Conservation (phyloP, 2,113 vertebrate species). For the Aegypius monachus region DNA sequence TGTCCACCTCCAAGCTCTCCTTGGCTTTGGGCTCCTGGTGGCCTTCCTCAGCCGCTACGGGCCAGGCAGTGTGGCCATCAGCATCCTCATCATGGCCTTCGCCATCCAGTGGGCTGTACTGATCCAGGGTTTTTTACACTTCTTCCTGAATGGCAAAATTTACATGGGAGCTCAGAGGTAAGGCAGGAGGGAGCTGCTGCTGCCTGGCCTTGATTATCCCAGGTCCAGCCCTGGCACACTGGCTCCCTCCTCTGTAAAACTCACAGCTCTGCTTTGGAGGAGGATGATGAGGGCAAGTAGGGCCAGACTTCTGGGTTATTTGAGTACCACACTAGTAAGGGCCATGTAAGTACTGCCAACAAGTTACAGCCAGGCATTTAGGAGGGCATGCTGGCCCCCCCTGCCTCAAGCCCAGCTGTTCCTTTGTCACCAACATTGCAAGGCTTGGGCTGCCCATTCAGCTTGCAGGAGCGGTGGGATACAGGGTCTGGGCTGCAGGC, state of each 20-base stretch:
- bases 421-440: neutral
- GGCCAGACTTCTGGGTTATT: neutral
- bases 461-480: neutral
- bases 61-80: conserved; percentile 80
- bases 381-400: neutral
- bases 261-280: neutral
- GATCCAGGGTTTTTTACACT: conserved; percentile 85
- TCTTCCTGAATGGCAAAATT: conserved; percentile 76
- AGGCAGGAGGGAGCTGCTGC: neutral
- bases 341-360: neutral
- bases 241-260: neutral
- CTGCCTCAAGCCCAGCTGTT: neutral
- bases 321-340: neutral
- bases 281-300: neutral
- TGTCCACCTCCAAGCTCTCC: conserved; percentile 85
- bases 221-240: neutral
- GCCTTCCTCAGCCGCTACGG: conserved; percentile 86
- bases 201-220: accelerated
- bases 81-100: conserved; percentile 84
- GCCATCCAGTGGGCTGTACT: conserved; percentile 89
- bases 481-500: neutral
- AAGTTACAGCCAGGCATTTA: neutral
- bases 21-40: conserved; percentile 92
- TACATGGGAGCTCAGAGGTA: conserved; percentile 83
- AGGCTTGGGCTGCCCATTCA: neutral